Percentiles rank a stretch among this genome's conserved stretches.
Evolutionary conservation across 2,113 vertebrate species (phyloP).

Genomic region (Anoura caudifer): DNA sequence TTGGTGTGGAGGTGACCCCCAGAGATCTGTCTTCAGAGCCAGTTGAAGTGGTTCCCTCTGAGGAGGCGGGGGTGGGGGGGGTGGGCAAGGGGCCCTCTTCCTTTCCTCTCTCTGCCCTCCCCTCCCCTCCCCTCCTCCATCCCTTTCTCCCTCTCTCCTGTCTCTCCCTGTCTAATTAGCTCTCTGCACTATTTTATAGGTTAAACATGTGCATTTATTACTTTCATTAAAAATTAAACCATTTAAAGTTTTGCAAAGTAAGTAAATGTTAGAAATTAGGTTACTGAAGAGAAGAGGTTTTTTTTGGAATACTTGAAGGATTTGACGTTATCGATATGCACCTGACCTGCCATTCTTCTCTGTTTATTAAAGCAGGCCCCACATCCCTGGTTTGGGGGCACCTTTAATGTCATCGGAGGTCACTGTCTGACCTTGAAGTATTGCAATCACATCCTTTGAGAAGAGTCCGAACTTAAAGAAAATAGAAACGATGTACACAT

Average conservation of each 20-base stretch:
- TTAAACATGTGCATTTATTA: background rate
- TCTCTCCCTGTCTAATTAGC: background rate
- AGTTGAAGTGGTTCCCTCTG: background rate
- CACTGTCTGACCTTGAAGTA: too few relatives aligned
- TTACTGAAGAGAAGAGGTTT: background rate
- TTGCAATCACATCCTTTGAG: background rate
- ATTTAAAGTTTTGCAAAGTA: background rate
- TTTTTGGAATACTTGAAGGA: background rate
- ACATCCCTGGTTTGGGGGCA: too few relatives aligned
- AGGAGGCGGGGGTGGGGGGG: too few relatives aligned
- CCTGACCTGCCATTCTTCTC: rapidly evolving
- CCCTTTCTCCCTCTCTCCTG: too few relatives aligned
- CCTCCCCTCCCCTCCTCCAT: too few relatives aligned
- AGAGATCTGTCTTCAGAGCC: background rate
- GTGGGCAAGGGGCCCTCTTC: too few relatives aligned
- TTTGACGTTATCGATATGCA: background rate
- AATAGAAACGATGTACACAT: background rate
- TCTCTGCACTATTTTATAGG: background rate
- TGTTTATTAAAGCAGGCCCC: rapidly evolving
- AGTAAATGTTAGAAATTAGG: background rate
- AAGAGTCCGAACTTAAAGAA: background rate
- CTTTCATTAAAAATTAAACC: too few relatives aligned
- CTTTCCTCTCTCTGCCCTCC: too few relatives aligned
- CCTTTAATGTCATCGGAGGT: too few relatives aligned
- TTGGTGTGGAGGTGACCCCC: background rate